Percentiles rank a stretch among this genome's conserved stretches.
These are phyloP conservation scores for Virgularia gustaviana DNA, from an alignment of 92 coral and sea anemone genomes.

Conservation along the genomic window DNA sequence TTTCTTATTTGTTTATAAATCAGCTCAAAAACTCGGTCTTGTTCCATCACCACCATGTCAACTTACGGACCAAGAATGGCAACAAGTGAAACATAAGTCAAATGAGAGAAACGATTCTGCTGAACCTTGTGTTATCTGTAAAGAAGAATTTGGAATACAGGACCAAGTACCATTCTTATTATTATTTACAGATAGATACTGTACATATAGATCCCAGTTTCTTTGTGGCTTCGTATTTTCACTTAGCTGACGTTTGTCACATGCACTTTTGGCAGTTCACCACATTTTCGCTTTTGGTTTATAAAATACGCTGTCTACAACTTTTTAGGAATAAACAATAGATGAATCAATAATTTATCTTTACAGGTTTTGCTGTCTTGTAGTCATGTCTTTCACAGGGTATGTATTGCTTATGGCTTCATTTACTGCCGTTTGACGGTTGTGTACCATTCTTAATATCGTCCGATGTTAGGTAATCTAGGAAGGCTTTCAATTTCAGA, in stretches of 20 bases:
- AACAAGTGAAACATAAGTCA: conserved; percentile 71
- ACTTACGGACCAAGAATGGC: conserved; percentile 85
- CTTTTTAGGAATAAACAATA: background rate
- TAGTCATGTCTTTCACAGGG: conserved; percentile 97
- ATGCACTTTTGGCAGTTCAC: too few relatives aligned
- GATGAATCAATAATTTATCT: background rate
- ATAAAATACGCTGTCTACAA: background rate
- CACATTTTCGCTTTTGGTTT: too few relatives aligned
- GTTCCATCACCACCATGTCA: conserved; percentile 80
- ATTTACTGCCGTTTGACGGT: too few relatives aligned
- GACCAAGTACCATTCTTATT: conserved; percentile 69
- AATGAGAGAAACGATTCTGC: conserved; percentile 85
- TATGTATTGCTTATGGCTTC: conserved; percentile 40
- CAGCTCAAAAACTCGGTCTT: conserved; percentile 92
- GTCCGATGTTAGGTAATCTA: too few relatives aligned
- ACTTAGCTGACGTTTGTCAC: too few relatives aligned
- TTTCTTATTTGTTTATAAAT: background rate
- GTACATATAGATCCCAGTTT: too few relatives aligned
- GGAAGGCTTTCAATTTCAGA: too few relatives aligned
- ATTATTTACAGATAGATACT: too few relatives aligned
- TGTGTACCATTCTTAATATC: too few relatives aligned
- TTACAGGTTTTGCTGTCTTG: conserved; percentile 88
- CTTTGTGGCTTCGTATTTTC: too few relatives aligned
- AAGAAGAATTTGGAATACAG: conserved; percentile 93
- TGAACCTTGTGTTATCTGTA: conserved; percentile 95